Percentiles rank a stretch among this genome's conserved stretches.
Conservation (phyloP, 2,797 vertebrate genomes). For the Pterois miles region DNA sequence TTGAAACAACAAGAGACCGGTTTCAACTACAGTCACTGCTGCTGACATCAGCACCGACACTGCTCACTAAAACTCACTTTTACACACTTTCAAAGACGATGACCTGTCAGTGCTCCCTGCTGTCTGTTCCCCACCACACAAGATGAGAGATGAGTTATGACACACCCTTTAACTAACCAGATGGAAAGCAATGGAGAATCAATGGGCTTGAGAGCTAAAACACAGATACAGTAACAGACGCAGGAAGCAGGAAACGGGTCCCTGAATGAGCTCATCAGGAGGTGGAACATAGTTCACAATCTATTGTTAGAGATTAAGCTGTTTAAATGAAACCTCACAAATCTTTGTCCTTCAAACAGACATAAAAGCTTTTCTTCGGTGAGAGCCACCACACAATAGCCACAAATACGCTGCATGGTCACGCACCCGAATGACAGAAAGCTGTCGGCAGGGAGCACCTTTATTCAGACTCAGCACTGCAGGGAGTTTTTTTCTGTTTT, state of each 20-base stretch:
- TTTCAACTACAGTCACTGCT: background rate
- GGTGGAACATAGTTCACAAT: background rate
- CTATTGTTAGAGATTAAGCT: background rate
- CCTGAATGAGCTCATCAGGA: background rate
- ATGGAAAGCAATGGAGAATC: conserved; percentile 10
- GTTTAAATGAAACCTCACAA: conserved; percentile 11
- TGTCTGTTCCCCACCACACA: conserved; percentile 14
- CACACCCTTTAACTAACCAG: conserved; percentile 1
- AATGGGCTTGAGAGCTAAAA: background rate
- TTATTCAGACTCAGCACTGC: conserved; percentile 4
- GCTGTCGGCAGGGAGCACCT: background rate
- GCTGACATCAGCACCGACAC: conserved; percentile 19
- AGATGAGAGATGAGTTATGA: background rate
- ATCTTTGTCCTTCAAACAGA: conserved; percentile 2
- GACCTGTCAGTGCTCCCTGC: background rate
- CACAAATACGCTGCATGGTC: conserved; percentile 1
- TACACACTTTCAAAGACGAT: background rate
- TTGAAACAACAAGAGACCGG: conserved; percentile 28
- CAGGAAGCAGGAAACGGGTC: background rate
- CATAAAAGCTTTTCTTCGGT: conserved; percentile 13
- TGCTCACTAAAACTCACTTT: background rate
- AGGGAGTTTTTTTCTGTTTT: background rate
- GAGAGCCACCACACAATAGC: background rate
- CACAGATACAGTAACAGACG: background rate
- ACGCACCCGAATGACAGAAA: conserved; percentile 12